phyloP scores from a whole-genome alignment of 1,140 invertebrate genomes.

The Nasonia longicornis region DNA sequence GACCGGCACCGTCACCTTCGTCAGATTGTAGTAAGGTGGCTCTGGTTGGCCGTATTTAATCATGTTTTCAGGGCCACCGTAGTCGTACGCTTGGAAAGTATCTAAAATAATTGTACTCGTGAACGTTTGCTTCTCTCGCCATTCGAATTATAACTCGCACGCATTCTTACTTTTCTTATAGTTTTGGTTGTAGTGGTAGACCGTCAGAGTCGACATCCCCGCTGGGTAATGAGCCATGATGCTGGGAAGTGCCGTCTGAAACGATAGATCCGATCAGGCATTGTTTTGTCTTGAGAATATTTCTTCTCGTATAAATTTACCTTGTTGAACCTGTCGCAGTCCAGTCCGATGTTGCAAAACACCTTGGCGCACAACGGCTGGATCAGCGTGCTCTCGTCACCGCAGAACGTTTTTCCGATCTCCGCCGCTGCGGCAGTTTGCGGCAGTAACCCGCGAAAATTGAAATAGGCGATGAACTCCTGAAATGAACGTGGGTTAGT shows the following conservation, averaged over 20 bases:
- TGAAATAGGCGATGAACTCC: neutral
- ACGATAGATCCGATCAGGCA: neutral
- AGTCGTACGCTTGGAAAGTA: constrained; percentile 23
- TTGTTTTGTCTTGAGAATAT: neutral
- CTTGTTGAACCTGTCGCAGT: constrained; percentile 17
- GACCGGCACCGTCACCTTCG: constrained; percentile 20
- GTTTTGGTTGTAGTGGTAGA: constrained; percentile 52
- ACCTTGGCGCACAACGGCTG: constrained; percentile 1
- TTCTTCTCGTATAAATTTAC: neutral
- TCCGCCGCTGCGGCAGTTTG: neutral
- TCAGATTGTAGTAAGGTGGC: constrained; percentile 13
- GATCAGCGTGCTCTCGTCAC: neutral
- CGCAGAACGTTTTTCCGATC: constrained; percentile 1
- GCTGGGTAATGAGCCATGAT: constrained; percentile 20
- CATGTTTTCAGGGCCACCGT: neutral
- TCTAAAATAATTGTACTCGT: constrained; percentile 6
- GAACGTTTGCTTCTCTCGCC: neutral
- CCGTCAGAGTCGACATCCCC: neutral
- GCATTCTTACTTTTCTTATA: neutral
- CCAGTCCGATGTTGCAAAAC: constrained; percentile 23
- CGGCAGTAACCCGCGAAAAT: neutral
- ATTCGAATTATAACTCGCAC: neutral
- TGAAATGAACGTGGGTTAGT: neutral
- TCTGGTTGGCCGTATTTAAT: neutral
- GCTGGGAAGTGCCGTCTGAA: constrained; percentile 27